Base-by-base conservation (phyloP, 2,113 vertebrate species). In the Scolopax mira region DNA sequence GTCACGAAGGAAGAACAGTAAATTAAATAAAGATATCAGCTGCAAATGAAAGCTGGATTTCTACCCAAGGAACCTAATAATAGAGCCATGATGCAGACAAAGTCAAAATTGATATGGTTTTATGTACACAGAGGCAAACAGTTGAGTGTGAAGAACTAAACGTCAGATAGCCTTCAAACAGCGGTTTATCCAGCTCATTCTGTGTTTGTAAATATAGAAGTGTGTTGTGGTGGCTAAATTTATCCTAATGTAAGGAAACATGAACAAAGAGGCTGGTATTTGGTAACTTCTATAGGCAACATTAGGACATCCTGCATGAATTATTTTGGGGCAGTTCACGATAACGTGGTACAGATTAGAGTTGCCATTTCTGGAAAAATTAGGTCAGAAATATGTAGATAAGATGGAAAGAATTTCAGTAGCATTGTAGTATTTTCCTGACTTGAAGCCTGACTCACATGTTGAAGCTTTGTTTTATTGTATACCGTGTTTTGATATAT, bases 381-480 rank as follows among this genome's bases (percentile, higher is more conserved):
- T 89, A 96, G 85, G 46, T 95, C 93, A 95, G 88, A 94, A 96
- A 72, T 84, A 65, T 94, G 95, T 79, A 96, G 94, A 95, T 97
- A 96, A 95, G 92, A 60, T 81, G 85, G 91, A 97, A 95, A 72
- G 93, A 96, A 97, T 95, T 96, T 93, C 95, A 94, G 72, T 58
- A 85, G 91, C 75, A 91, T 96, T 93, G 93, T 97, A 92, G 75
- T 85, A 93, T 93, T 95, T 94, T 97, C 96, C 93, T 95, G 86
- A 95, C 85, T 93, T 92, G 65, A 79, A 93, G 81, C 48, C 82
- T 93, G 91, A 94, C 79, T 96, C 95, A 93, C 64, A 80, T 17
- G 93, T 51, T 1, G 27, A 88, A 95, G 81, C 90, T 94, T 95
- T 95, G 90, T 95, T 93, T 95, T 86, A 96, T 94, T 96, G 93